Evolutionary conservation across 2,113 vertebrate species (phyloP), one percentile per base, ranked within the genome.

Genomic region (Sciurus niger): DNA sequence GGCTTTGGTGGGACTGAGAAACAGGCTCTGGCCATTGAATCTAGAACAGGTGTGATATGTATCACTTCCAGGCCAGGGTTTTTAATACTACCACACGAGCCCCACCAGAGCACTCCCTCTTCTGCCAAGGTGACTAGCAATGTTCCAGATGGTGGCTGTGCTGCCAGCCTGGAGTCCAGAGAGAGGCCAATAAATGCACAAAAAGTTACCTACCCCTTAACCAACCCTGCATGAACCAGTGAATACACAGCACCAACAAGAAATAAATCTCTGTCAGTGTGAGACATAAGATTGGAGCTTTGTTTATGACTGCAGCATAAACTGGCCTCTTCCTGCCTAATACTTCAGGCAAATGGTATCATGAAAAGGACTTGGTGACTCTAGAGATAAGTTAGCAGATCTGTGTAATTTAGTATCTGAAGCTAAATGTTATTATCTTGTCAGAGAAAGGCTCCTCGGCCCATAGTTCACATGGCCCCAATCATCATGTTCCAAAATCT

Each of bases 391-490:
- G 58, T 93, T 48, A 93, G 58, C 79, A 93, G 96, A 77, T 93
- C 34, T 84, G 30, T 55, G 6, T 87, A 76, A 96, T 90, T 96
- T 84, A 83, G 83, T 77, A 80, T 92, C 90, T 92, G 76, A 76
- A 94, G 72, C 78, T 40, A 93, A 95, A 93, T 93, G 84, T 73
- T 87, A 93, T 93, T 93, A 94, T 84, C 89, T 86, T 95, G 92
- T 97, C 92, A 95, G 51, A 65, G 70, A 87, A 92, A 94, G 65
- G 84, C 77, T 74, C 72, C 70, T 97, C 25, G 4, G 37, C 70
- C 55, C 63, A 60, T 34, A 86, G 89, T 77, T 97, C 84, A 84
- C 92, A n/a, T 18, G 32, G 32, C 60, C n/a, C 78, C 40, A 48
- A 80, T 89, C 87, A 93, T 78, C 55, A 32, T 70, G 74, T 72